Evolutionary conservation across 2,888 invertebrate species (phyloP).

Genomic region (Polydrusus pterygomalis): DNA sequence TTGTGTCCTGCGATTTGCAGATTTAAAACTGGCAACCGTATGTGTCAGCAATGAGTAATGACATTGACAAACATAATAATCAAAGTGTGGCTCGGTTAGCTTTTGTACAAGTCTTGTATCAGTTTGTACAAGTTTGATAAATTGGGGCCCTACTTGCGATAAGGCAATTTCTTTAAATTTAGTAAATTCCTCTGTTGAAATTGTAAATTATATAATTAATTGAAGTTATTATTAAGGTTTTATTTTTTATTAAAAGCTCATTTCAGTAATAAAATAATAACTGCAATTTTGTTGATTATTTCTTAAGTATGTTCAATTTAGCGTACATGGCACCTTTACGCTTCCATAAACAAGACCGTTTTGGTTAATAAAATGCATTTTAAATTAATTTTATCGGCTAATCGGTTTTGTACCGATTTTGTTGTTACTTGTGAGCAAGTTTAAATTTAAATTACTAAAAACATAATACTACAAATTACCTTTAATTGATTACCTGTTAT

Average conservation of each 20-base stretch:
- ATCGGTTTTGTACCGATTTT: conserved; percentile 35
- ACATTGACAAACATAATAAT: too few relatives aligned
- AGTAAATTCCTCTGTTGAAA: too few relatives aligned
- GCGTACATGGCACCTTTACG: conserved; percentile 34
- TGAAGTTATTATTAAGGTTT: background rate
- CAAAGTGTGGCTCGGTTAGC: too few relatives aligned
- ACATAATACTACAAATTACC: conserved; percentile 5
- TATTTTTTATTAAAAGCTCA: conserved; percentile 12
- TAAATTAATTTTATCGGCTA: conserved; percentile 31
- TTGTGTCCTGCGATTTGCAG: too few relatives aligned
- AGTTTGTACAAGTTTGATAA: too few relatives aligned
- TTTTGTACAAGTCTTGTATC: too few relatives aligned
- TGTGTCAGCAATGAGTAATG: too few relatives aligned
- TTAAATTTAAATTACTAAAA: conserved; percentile 2
- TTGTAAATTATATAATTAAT: background rate
- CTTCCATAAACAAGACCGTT: conserved; percentile 23
- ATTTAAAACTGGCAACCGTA: too few relatives aligned
- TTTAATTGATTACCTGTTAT: conserved; percentile 19
- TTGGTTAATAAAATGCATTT: conserved; percentile 31
- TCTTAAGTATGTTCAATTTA: conserved; percentile 36
- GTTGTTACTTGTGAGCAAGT: conserved; percentile 26
- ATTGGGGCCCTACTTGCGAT: too few relatives aligned
- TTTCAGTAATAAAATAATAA: conserved; percentile 39
- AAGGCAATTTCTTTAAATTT: too few relatives aligned
- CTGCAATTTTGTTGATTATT: conserved; percentile 28